phyloP scores from a whole-genome alignment of 2,888 invertebrate species.

The Lasioglossum calceatum region DNA sequence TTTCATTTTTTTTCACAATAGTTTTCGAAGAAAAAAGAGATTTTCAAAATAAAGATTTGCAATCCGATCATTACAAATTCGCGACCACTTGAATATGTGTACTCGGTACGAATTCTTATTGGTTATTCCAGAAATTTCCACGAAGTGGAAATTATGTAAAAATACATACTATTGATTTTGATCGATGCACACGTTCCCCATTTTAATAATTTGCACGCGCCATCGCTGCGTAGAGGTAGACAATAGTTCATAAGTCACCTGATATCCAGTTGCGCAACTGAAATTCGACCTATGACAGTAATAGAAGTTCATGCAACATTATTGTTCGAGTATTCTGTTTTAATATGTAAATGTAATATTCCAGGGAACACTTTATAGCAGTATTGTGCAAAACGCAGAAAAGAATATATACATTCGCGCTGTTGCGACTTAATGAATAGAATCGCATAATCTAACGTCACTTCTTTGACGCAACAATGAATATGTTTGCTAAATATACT shows the following conservation, averaged over 20 bases:
- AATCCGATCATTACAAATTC: background rate
- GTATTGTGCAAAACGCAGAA: background rate
- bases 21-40: too few species aligned
- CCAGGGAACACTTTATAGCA: background rate
- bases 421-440: background rate
- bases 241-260: conserved; percentile 2
- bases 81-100: background rate
- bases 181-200: background rate
- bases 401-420: background rate
- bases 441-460: background rate
- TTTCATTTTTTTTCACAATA: too few species aligned
- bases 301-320: conserved; percentile 6
- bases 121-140: background rate
- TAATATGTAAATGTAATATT: background rate
- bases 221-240: background rate
- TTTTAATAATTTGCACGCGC: background rate
- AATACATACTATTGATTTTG: background rate
- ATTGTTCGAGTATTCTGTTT: background rate
- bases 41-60: too few species aligned
- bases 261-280: background rate
- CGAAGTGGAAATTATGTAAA: background rate
- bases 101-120: background rate
- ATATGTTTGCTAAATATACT: too few species aligned
- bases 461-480: background rate
- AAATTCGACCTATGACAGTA: background rate